Percentiles rank a stretch among this genome's conserved stretches.
Conservation (phyloP, 2,113 vertebrate species). For the chimpanzee (Pan troglodytes) region NHGRI_mPanTro3-v2.1_pri NC_072421.2:69175501-69176000, state of each 20-base stretch:
- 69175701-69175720: background rate
- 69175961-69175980: too few species aligned
- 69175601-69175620: too few species aligned
- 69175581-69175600: too few species aligned
- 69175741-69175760: background rate
- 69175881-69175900: conserved; percentile 13
- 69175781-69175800: background rate
- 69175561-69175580: too few species aligned
- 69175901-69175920: background rate
- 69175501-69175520: too few species aligned
- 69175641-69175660: too few species aligned
- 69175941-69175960: too few species aligned
- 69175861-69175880: background rate
- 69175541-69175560: too few species aligned
- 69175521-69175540: too few species aligned
- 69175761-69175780: background rate
- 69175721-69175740: conserved; percentile 1
- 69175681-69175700: background rate
- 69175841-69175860: background rate
- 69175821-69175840: background rate
- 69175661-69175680: background rate
- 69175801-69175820: conserved; percentile 1
- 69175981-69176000: too few species aligned
- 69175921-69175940: background rate
- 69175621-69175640: too few species aligned